These are phyloP conservation scores for Carabus problematicus DNA, from an alignment of 2,888 invertebrate genomes.

Conservation along the genomic window DNA sequence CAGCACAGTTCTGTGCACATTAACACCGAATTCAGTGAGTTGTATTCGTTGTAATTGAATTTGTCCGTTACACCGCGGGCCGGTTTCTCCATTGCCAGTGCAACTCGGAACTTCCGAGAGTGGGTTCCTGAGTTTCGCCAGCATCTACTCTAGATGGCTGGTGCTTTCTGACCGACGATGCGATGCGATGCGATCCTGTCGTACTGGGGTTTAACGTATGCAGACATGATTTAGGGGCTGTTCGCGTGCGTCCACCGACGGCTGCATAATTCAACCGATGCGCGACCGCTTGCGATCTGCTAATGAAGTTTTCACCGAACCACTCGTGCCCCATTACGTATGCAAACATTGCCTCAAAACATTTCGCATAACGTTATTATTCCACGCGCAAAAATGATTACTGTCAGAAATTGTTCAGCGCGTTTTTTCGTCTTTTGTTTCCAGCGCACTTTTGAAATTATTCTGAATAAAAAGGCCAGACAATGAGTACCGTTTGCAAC, in stretches of 20 bases:
- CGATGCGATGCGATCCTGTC: neutral
- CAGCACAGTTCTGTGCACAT: constrained; percentile 2
- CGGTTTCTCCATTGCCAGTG: neutral
- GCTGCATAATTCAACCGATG: constrained; percentile 36
- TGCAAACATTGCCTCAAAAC: constrained; percentile 41
- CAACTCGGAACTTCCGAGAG: neutral
- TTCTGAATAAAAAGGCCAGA: too few species aligned
- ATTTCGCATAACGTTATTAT: constrained; percentile 34
- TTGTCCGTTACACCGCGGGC: constrained; percentile 34
- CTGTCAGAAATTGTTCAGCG: constrained; percentile 4
- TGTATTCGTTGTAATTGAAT: constrained; percentile 31
- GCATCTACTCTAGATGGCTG: neutral
- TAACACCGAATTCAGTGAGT: constrained; percentile 26
- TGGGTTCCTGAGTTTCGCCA: neutral
- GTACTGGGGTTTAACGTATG: constrained; percentile 23
- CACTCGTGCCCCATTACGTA: constrained; percentile 31
- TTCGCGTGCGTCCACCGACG: constrained; percentile 15
- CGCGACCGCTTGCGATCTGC: constrained; percentile 28
- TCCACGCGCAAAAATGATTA: constrained; percentile 12
- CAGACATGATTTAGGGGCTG: constrained; percentile 33
- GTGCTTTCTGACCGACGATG: neutral
- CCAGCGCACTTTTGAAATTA: too few species aligned
- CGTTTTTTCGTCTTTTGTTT: too few species aligned
- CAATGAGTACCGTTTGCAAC: too few species aligned
- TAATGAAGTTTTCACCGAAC: constrained; percentile 37